Evolutionary conservation across 2,797 vertebrate species (phyloP).

Genomic region (Lycodopsis pacificus): DNA sequence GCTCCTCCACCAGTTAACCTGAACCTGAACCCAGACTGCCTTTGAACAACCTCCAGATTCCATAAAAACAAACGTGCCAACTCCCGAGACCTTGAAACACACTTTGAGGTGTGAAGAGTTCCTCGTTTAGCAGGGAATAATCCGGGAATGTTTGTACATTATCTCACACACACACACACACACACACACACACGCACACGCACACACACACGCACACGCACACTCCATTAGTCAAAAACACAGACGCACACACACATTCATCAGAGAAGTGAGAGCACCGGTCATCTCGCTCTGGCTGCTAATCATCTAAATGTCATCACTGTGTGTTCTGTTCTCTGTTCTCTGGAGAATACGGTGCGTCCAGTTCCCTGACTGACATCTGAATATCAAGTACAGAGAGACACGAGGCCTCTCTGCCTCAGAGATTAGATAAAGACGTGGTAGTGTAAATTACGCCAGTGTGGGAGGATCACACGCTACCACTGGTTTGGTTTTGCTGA

Average conservation of each 20-base stretch:
- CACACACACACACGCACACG: background rate
- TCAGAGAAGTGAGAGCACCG: constrained; percentile 3
- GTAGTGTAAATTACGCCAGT: constrained; percentile 28
- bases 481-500: constrained; percentile 10
- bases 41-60: constrained; percentile 20
- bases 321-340: constrained; percentile 58
- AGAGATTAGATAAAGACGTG: constrained; percentile 52
- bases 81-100: background rate
- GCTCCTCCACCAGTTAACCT: constrained; percentile 26
- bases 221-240: constrained; percentile 3
- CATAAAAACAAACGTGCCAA: constrained; percentile 14
- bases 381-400: constrained; percentile 53
- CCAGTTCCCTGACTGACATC: constrained; percentile 59
- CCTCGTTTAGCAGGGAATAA: background rate
- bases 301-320: constrained; percentile 54
- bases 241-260: constrained; percentile 5
- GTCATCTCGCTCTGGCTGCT: constrained; percentile 25
- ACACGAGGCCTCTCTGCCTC: constrained; percentile 56
- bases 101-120: background rate
- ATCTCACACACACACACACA: background rate
- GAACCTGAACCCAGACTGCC: constrained; percentile 15
- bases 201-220: background rate
- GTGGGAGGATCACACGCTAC: constrained; percentile 11
- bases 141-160: constrained; percentile 6
- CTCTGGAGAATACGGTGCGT: constrained; percentile 26